Conservation (phyloP, 2,888 invertebrate species). For the Nymphalis urticae region DNA sequence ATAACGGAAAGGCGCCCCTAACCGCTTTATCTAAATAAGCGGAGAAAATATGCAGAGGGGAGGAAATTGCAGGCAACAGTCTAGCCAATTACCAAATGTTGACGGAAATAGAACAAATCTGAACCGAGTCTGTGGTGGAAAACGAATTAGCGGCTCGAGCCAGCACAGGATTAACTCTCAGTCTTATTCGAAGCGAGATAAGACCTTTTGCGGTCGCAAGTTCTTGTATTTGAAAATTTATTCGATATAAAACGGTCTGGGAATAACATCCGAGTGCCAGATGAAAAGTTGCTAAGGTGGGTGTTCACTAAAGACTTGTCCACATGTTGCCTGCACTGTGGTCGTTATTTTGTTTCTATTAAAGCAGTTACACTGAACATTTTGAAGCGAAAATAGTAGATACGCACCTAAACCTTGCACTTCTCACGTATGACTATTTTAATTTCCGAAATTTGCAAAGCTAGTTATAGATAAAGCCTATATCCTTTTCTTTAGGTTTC, state of each 20-base stretch:
- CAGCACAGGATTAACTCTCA: background rate
- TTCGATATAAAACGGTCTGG: background rate
- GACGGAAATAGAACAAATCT: constrained; percentile 36
- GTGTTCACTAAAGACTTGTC: background rate
- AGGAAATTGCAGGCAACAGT: constrained; percentile 34
- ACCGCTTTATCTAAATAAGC: constrained; percentile 32
- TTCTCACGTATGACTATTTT: too few species aligned
- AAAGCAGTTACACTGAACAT: too few species aligned
- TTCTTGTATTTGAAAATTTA: background rate
- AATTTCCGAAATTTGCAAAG: too few species aligned
- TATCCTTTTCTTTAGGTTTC: too few species aligned
- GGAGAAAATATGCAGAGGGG: constrained; percentile 26
- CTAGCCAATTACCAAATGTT: constrained; percentile 37
- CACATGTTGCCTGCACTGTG: too few species aligned
- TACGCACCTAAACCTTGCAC: too few species aligned
- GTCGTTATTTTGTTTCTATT: too few species aligned
- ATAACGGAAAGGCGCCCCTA: constrained; percentile 15
- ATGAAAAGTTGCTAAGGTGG: background rate
- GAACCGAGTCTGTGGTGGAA: constrained; percentile 9
- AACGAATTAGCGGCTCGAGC: constrained; percentile 18
- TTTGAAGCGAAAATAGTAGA: too few species aligned
- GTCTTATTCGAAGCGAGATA: background rate
- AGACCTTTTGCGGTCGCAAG: background rate
- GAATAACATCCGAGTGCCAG: background rate
- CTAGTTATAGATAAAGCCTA: too few species aligned